These are phyloP conservation scores for Sturmia bella DNA, from an alignment of 2,888 invertebrate genomes.

Conservation along the genomic window DNA sequence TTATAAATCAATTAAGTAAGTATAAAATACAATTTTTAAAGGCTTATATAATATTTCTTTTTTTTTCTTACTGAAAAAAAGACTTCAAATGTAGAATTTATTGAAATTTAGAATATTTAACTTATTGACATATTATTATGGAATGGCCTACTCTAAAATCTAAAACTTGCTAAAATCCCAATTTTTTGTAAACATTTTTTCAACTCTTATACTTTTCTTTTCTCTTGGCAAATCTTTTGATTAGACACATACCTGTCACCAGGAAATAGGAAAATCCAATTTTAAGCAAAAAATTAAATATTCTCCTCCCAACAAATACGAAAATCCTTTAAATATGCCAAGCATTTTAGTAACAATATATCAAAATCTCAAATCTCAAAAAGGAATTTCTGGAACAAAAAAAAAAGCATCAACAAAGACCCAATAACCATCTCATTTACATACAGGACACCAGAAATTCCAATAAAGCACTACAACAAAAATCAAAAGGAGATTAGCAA, in stretches of 20 bases:
- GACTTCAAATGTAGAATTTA: too few relatives aligned
- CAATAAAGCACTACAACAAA: conserved; percentile 12
- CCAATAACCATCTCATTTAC: conserved; percentile 62
- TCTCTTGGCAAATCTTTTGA: background rate
- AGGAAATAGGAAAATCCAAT: conserved; percentile 17
- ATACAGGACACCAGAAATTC: conserved; percentile 43
- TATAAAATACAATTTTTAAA: too few relatives aligned
- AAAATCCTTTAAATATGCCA: conserved; percentile 54
- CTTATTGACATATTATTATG: too few relatives aligned
- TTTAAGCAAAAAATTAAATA: conserved; percentile 50
- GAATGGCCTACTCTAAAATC: too few relatives aligned
- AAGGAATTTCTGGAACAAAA: background rate
- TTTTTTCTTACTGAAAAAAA: too few relatives aligned
- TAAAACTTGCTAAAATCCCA: too few relatives aligned
- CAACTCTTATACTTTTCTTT: background rate
- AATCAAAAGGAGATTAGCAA: conserved; percentile 42
- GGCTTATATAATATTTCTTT: too few relatives aligned
- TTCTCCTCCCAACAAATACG: conserved; percentile 36
- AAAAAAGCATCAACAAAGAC: conserved; percentile 31
- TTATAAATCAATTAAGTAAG: too few relatives aligned
- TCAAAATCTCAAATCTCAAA: conserved; percentile 31
- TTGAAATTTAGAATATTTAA: too few relatives aligned
- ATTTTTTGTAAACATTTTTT: background rate
- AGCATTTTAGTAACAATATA: conserved; percentile 53
- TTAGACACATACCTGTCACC: conserved; percentile 39